Evolutionary conservation across 2,888 invertebrate genomes (phyloP).

Genomic region (Vesta saturnalis): DNA sequence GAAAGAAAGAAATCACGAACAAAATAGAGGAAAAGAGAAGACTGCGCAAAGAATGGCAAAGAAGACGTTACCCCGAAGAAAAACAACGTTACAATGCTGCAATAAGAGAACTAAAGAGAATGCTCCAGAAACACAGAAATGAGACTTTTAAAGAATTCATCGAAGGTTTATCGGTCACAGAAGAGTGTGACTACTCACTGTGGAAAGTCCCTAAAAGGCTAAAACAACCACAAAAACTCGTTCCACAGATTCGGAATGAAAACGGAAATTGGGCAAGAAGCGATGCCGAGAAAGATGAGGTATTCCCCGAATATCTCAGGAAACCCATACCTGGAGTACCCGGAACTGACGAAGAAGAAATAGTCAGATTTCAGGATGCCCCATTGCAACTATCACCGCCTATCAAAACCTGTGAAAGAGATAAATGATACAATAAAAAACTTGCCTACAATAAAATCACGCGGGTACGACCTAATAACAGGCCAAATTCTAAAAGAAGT

Average conservation of each 20-base stretch:
- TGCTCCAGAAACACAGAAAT: constrained; percentile 7
- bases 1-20: constrained; percentile 9
- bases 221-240: constrained; percentile 7
- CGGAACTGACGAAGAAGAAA: constrained; percentile 16
- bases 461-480: constrained; percentile 16
- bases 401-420: constrained; percentile 6
- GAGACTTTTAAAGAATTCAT: background rate
- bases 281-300: background rate
- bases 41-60: background rate
- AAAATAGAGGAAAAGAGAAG: constrained; percentile 7
- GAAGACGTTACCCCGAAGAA: background rate
- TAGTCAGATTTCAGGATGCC: constrained; percentile 9
- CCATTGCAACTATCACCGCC: constrained; percentile 9
- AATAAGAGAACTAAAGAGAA: constrained; percentile 12
- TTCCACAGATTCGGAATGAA: background rate
- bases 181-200: constrained; percentile 9
- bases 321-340: constrained; percentile 11
- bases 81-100: constrained; percentile 11
- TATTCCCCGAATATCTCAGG: constrained; percentile 4
- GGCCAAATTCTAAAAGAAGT: constrained; percentile 11
- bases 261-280: constrained; percentile 6
- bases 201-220: constrained; percentile 2
- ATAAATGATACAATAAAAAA: constrained; percentile 10
- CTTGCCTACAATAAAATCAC: constrained; percentile 13
- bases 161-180: background rate